Evolutionary conservation across 2,113 vertebrate genomes (phyloP).

Genomic region (Gavialis gangeticus): DNA sequence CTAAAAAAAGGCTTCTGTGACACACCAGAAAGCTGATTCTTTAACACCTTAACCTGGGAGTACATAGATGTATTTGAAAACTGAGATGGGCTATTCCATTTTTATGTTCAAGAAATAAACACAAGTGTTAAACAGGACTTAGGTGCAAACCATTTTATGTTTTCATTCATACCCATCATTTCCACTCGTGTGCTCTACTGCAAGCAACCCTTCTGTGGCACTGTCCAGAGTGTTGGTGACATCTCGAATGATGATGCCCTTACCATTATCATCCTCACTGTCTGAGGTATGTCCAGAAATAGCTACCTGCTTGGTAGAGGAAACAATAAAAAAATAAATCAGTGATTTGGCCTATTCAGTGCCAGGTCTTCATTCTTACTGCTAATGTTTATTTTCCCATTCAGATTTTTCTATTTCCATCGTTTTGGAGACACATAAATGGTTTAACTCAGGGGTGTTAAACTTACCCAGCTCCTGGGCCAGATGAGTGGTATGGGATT

Average conservation of each 20-base stretch:
- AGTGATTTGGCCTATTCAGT: neutral
- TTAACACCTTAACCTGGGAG: neutral
- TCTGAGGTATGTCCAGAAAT: slow-evolving; percentile 52
- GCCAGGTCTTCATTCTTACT: neutral
- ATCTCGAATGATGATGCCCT: slow-evolving; percentile 58
- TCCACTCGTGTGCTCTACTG: slow-evolving; percentile 43
- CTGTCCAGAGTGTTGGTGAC: slow-evolving; percentile 50
- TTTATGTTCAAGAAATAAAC: neutral
- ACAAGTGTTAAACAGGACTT: neutral
- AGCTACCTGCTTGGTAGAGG: slow-evolving; percentile 54
- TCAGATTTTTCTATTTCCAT: neutral
- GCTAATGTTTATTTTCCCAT: neutral
- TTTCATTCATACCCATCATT: slow-evolving; percentile 36
- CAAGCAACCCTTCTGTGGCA: slow-evolving; percentile 28
- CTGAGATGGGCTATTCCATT: neutral
- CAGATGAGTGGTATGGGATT: too few species aligned
- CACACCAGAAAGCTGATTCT: too few species aligned
- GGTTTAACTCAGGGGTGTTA: neutral
- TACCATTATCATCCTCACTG: slow-evolving; percentile 47
- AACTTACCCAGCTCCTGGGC: too few species aligned
- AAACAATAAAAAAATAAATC: neutral
- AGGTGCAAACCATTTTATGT: neutral
- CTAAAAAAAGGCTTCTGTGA: neutral
- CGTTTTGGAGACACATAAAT: neutral
- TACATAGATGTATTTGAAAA: neutral